Conservation (phyloP, 2,113 vertebrate species). For the Myrmecobius fasciatus region DNA sequence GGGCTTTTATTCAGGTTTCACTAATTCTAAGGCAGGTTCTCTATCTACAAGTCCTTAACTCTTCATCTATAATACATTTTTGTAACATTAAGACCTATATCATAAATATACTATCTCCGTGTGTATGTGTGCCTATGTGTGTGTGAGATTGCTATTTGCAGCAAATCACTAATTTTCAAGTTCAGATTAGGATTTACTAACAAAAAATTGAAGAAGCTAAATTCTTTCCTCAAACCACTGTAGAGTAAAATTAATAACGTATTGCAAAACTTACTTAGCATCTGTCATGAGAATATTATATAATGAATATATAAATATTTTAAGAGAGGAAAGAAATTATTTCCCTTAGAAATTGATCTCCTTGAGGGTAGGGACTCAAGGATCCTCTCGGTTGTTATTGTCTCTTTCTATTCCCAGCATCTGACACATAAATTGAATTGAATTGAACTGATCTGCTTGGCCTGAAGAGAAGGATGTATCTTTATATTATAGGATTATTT, state of each 20-base stretch:
- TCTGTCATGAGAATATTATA: not conserved
- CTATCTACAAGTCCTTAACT: not conserved
- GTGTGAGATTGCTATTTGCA: not conserved
- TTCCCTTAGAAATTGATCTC: conserved; percentile 22
- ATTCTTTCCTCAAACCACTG: not conserved
- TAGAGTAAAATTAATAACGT: not conserved
- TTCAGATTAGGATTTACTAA: conserved; percentile 1
- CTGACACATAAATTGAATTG: not conserved
- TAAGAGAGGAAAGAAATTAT: not conserved
- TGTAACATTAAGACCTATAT: not conserved
- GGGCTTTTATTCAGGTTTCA: not conserved
- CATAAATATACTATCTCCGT: not conserved
- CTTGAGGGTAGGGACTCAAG: not conserved
- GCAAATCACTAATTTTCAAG: not conserved
- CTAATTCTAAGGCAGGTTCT: not conserved
- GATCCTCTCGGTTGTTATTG: not conserved
- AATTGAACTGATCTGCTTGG: conserved; percentile 9
- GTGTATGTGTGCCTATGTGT: too few species aligned
- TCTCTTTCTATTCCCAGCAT: not conserved
- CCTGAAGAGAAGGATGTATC: conserved; percentile 51
- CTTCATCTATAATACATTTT: not conserved
- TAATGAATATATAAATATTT: not conserved
- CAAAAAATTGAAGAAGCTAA: not conserved
- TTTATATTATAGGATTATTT: conserved; percentile 65
- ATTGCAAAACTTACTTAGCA: not conserved